phyloP scores from a whole-genome alignment of 2,113 vertebrate species.

The Panthera leo region DNA sequence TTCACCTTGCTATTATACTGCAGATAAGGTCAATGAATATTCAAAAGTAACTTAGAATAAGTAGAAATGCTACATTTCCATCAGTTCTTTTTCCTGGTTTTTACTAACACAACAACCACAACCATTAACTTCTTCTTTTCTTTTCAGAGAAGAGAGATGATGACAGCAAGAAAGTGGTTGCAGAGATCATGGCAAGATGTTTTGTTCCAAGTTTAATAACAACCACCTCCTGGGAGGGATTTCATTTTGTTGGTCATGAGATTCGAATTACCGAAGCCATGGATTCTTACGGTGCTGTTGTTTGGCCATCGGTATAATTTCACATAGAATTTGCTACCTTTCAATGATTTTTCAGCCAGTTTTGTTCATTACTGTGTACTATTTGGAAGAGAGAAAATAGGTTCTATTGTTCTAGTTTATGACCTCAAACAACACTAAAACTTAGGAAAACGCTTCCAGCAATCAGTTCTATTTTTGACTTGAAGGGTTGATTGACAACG shows the following conservation, averaged over 20 bases:
- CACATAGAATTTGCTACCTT: background rate
- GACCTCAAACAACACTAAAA: background rate
- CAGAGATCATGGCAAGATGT: constrained; percentile 90
- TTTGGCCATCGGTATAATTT: constrained; percentile 94
- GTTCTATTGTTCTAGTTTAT: background rate
- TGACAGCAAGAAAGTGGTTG: constrained; percentile 84
- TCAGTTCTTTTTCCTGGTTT: background rate
- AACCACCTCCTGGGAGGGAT: constrained; percentile 91
- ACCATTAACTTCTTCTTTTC: background rate
- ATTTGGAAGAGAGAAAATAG: background rate
- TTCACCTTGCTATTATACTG: background rate
- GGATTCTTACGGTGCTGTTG: constrained; percentile 93
- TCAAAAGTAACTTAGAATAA: background rate
- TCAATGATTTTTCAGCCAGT: background rate
- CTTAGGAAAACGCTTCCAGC: background rate
- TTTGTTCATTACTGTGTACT: background rate
- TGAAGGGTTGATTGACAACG: background rate
- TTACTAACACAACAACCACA: background rate
- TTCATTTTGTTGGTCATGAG: constrained; percentile 89
- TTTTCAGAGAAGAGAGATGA: constrained; percentile 54
- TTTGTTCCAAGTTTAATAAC: constrained; percentile 87
- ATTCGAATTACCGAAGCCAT: constrained; percentile 94
- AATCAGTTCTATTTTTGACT: constrained; percentile 19
- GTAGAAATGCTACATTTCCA: background rate
- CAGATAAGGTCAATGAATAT: background rate